These are phyloP conservation scores for Acronicta alni DNA, from an alignment of 2,888 invertebrate species.

Conservation along the genomic window DNA sequence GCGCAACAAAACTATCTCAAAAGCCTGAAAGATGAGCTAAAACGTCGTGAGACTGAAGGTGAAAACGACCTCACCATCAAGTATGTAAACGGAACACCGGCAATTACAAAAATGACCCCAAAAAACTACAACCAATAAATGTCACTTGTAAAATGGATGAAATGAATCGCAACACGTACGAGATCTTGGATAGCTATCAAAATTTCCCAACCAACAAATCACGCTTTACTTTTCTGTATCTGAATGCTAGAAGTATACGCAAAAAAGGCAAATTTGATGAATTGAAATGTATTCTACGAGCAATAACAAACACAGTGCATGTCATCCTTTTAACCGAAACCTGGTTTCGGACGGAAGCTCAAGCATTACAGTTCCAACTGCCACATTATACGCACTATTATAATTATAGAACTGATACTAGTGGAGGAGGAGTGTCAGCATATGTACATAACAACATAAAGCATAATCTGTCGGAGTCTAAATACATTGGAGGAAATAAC, in stretches of 20 bases:
- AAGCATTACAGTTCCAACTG: too few species aligned
- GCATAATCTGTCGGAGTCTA: too few species aligned
- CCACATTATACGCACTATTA: too few species aligned
- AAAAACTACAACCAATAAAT: conserved; percentile 1
- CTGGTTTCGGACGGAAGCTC: too few species aligned
- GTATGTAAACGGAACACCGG: conserved; percentile 1
- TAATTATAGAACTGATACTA: too few species aligned
- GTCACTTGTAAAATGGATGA: neutral
- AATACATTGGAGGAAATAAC: too few species aligned
- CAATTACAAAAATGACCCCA: neutral
- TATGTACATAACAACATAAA: too few species aligned
- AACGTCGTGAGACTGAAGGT: neutral
- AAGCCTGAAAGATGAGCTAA: neutral
- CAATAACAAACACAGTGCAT: too few species aligned
- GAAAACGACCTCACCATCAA: neutral
- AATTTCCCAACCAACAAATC: conserved; percentile 1
- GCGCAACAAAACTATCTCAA: neutral
- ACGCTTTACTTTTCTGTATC: neutral
- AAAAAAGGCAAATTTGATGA: neutral
- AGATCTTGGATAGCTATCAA: neutral
- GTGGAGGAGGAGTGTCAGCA: too few species aligned
- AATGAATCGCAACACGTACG: neutral
- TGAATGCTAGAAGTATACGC: neutral
- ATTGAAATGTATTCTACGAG: neutral
- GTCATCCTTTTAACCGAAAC: too few species aligned